A percentile compares a stretch with the other conserved stretches of the same genome.
phyloP scores from a whole-genome alignment of 2,888 invertebrate species.

The Chironomus riparius region DNA sequence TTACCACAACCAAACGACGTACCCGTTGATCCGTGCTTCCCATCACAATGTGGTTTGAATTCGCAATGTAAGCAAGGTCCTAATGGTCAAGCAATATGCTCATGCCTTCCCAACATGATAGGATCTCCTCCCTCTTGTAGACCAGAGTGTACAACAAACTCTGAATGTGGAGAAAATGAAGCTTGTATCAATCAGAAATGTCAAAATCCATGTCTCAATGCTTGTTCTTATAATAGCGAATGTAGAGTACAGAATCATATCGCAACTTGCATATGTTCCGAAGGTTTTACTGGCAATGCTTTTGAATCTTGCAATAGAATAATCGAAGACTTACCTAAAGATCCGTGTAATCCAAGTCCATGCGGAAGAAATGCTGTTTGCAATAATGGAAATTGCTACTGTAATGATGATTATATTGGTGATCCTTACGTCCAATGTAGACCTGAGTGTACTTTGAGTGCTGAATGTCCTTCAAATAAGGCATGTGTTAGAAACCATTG shows the following conservation, averaged over 20 bases:
- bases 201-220: conserved; percentile 65
- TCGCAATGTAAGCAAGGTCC: conserved; percentile 58
- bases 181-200: conserved; percentile 72
- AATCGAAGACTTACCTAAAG: conserved; percentile 41
- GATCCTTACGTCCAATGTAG: no score
- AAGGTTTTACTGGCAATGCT: conserved; percentile 70
- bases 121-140: conserved; percentile 76
- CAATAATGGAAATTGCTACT: conserved; percentile 67
- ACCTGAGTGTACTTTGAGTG: conserved; percentile 73
- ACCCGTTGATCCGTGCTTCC: conserved; percentile 63
- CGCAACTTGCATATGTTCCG: conserved; percentile 64
- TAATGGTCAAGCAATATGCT: conserved; percentile 67
- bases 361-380: conserved; percentile 84
- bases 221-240: conserved; percentile 68
- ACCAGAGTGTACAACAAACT: conserved; percentile 71
- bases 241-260: conserved; percentile 70
- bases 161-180: conserved; percentile 68
- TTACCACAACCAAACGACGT: conserved; percentile 42
- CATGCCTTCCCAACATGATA: conserved; percentile 66
- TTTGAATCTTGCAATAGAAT: conserved; percentile 34
- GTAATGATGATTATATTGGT: no score
- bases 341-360: conserved; percentile 71
- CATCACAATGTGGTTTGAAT: conserved; percentile 76
- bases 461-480: conserved; percentile 62
- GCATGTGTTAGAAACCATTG: conserved; percentile 71